Base-by-base conservation (phyloP, 2,888 invertebrate genomes). In the Nyleta sp. region DNA sequence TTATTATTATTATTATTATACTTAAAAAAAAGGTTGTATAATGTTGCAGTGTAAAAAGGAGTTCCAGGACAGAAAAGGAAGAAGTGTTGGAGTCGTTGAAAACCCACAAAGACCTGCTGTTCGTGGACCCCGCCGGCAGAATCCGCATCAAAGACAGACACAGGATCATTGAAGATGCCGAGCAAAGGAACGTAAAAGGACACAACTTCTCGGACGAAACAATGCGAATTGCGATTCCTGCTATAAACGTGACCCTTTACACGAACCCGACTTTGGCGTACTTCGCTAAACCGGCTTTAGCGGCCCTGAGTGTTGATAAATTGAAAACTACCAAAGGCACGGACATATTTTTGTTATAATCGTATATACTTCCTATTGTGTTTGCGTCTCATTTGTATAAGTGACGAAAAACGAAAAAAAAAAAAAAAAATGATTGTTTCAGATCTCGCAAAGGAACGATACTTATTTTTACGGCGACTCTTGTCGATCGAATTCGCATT, bases 241-340 rank as follows among this genome's bases (percentile, higher is more conserved):
- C 94, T 55, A 91, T 96, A 35, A 94, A 95, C 86, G 89, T 96
- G 35, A 95, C 95, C 87, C 91, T 95, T 80, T 96, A 96, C 86
- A 93, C 95, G 35, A 96, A 96, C 91, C 95, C 96, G 0, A 92
- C 93, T 28, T 91, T 96, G 79, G 94, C 95, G 86, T 95, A 94
- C 91, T 86, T 96, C 18, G 92, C 94, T 31, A 93, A 94, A 80
- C 92, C 94, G 0, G 94, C 95, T 0, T 90, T 95, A 44, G 87
- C 95, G 55, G 89, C 92, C 31, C 83, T 92, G 52, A 90, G 92
- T 52, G 87, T 92, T 81, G 86, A 77, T 35, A 74, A 74, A 74
- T 15, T 55, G 0, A 55, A 65, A 48, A 59, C 88, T 22, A 82
- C 80, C 52, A 88, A 87, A 90, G 91, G 91, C 91, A 81, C 80